Percentiles rank a stretch among this genome's conserved stretches.
Conservation (phyloP, 2,113 vertebrate species). For the Ceyx melanurus region DNA sequence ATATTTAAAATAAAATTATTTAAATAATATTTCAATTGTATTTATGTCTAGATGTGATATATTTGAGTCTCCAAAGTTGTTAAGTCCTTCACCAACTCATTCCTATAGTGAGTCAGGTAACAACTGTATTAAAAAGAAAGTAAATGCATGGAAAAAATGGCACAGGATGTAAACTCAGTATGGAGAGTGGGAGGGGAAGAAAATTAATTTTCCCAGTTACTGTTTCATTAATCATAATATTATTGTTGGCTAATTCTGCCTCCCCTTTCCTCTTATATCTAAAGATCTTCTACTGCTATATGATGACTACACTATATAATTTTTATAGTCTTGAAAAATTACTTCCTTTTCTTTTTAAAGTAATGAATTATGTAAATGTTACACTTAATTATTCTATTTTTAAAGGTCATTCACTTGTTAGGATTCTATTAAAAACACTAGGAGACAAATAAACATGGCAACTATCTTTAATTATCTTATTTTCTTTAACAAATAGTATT, state of each 20-base stretch:
- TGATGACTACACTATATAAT: not conserved
- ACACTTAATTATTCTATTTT: not conserved
- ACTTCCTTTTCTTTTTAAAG: slow-evolving; percentile 28
- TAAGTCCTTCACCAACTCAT: not conserved
- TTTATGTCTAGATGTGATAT: no score
- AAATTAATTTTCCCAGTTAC: slow-evolving; percentile 38
- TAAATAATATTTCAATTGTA: no score
- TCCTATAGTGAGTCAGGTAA: not conserved
- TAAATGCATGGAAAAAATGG: not conserved
- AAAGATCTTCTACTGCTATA: not conserved
- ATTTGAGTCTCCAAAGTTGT: not conserved
- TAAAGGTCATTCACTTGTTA: not conserved
- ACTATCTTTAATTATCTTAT: not conserved
- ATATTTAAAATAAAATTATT: no score
- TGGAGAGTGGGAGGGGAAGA: slow-evolving; percentile 33
- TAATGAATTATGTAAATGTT: not conserved
- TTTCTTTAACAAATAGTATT: not conserved
- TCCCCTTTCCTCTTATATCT: not conserved
- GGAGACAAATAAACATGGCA: not conserved
- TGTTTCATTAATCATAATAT: slow-evolving; percentile 44
- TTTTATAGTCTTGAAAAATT: not conserved
- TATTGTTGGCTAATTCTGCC: slow-evolving; percentile 38
- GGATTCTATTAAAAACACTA: not conserved
- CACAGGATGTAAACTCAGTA: not conserved
- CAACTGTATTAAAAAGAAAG: not conserved